Conservation (phyloP, 2,797 vertebrate species). For the Onychomys torridus region DNA sequence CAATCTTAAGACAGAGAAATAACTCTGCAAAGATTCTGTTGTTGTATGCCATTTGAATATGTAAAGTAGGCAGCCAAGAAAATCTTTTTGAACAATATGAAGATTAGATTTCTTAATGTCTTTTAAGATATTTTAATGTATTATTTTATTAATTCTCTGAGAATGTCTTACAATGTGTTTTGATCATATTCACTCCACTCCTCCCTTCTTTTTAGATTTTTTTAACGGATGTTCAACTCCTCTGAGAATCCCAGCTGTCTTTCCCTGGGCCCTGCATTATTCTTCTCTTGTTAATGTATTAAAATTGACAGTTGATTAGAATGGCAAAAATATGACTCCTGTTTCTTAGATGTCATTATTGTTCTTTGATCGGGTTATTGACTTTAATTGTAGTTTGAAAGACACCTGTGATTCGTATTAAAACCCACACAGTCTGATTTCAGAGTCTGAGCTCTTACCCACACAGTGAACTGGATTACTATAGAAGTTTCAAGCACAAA, state of each 20-base stretch:
- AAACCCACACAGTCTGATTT: neutral
- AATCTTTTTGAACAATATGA: constrained; percentile 19
- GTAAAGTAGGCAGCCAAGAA: neutral
- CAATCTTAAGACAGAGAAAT: neutral
- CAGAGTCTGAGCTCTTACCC: neutral
- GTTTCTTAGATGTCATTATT: constrained; percentile 54
- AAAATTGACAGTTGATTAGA: constrained; percentile 45
- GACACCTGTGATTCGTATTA: constrained; percentile 18
- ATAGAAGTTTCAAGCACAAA: neutral
- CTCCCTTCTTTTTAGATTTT: constrained; percentile 36
- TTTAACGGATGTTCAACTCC: constrained; percentile 27
- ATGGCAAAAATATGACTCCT: constrained; percentile 6
- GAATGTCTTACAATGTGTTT: neutral
- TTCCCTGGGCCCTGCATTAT: constrained; percentile 3
- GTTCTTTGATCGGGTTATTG: constrained; percentile 44
- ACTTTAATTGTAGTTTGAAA: constrained; percentile 41
- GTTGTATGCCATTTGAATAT: constrained; percentile 12
- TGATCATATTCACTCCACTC: neutral
- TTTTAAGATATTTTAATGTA: neutral
- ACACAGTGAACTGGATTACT: neutral
- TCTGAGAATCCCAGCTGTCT: constrained; percentile 42
- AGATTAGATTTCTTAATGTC: constrained; percentile 31
- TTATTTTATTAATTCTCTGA: neutral
- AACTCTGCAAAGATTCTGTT: neutral
- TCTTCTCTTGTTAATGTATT: constrained; percentile 51